Evolutionary conservation across 1,140 invertebrate species (phyloP), one percentile per base, ranked within the genome.

Genomic region (Holotrichia oblita): DNA sequence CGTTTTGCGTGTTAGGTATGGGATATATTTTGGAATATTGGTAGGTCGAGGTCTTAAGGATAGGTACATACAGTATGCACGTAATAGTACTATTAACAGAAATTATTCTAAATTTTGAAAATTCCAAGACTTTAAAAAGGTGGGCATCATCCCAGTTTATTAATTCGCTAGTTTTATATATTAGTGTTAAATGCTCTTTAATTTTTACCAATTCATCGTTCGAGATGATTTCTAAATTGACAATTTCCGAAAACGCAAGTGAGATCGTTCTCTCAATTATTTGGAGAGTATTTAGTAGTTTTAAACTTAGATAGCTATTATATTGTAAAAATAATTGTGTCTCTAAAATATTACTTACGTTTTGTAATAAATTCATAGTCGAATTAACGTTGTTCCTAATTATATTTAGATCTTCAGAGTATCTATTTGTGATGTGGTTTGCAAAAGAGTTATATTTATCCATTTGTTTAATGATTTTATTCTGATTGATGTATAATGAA

Each of bases 21-120:
- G n/a, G n/a, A n/a, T n/a, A n/a, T n/a, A n/a, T n/a, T n/a, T n/a
- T n/a, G n/a, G n/a, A n/a, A n/a, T n/a, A n/a, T n/a, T n/a, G n/a
- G n/a, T n/a, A n/a, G n/a, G n/a, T n/a, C n/a, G n/a, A n/a, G n/a
- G n/a, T n/a, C n/a, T n/a, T n/a, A n/a, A n/a, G n/a, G n/a, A n/a
- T n/a, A n/a, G 48, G 48, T 6, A 55, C 14, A n/a, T 55, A 55
- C 48, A 81, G 61, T 10, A 81, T 77, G 61, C 61, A 79, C 24
- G 78, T 79, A 44, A 81, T 76, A 22, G 64, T 75, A 3, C 64
- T 12, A 8, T 61, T 64, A 9, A 42, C 10, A 22, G 76, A 77
- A 34, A 64, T 0, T 64, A 64, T 34, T 64, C 41, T 40, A 40
- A 77, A 40, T 77, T 79, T 42, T 40, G 79, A 72, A 80, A 55